Percentiles rank a stretch among this genome's conserved stretches.
Conservation (phyloP, 2,113 vertebrate species). For the Gnathonemus longibarbis region DNA sequence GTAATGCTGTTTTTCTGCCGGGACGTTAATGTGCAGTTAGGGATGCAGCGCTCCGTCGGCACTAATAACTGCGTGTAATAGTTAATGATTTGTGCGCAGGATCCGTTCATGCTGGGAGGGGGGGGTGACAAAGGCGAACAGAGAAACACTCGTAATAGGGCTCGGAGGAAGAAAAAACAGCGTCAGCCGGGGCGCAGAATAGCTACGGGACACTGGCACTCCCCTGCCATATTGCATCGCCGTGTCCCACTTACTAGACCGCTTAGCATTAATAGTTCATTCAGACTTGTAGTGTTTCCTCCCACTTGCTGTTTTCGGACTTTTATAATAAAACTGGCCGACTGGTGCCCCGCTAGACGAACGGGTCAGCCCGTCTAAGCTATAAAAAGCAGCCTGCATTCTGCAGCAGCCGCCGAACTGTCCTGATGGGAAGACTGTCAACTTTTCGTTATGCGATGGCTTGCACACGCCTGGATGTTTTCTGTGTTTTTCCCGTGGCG, state of each 20-base stretch:
- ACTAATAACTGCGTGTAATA: not conserved
- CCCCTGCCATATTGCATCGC: slow-evolving; percentile 29
- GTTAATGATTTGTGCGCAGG: not conserved
- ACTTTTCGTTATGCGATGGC: not conserved
- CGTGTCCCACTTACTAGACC: slow-evolving; percentile 30
- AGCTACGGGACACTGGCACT: slow-evolving; percentile 5
- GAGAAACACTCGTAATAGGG: not conserved
- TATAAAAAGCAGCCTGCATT: not conserved
- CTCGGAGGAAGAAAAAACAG: not conserved
- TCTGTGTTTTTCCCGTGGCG: not conserved
- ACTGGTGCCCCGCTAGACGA: not conserved
- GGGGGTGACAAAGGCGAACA: not conserved
- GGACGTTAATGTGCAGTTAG: not conserved
- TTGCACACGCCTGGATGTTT: not conserved
- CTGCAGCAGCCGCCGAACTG: not conserved
- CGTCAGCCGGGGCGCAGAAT: not conserved
- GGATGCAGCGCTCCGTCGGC: not conserved
- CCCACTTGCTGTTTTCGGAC: slow-evolving; percentile 19
- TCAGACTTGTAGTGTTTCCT: slow-evolving; percentile 26
- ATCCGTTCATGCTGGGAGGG: not conserved
- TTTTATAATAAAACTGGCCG: slow-evolving; percentile 14
- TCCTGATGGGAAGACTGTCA: not conserved
- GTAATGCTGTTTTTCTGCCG: not conserved
- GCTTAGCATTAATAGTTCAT: slow-evolving; percentile 26
- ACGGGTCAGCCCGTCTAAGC: not conserved